Conservation (phyloP, 2,797 vertebrate genomes). For the Parauchenoglanis punctatus region DNA sequence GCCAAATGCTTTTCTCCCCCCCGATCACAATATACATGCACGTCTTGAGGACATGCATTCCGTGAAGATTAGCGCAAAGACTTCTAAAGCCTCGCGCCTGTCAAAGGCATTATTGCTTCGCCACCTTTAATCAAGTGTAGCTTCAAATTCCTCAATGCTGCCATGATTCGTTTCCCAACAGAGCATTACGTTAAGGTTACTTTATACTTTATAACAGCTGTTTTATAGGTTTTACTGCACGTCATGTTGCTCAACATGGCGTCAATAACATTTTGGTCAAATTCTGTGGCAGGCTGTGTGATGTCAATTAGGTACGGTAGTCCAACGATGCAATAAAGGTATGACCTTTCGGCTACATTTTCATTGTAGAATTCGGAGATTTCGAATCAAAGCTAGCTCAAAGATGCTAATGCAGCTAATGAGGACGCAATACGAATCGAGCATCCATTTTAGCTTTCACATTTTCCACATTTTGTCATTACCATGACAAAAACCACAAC, state of each 20-base stretch:
- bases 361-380: not conserved
- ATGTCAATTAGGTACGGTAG: not conserved
- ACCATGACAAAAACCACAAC: not conserved
- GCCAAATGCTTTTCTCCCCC: constrained; percentile 37
- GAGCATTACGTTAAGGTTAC: not conserved
- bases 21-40: constrained; percentile 52
- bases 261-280: not conserved
- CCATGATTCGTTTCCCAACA: constrained; percentile 26
- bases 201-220: not conserved
- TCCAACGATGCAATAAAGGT: not conserved
- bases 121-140: constrained; percentile 50
- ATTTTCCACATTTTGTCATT: not conserved
- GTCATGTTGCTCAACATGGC: not conserved
- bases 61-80: constrained; percentile 58
- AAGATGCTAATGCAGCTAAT: not conserved
- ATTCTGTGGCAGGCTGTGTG: not conserved
- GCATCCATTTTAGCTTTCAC: not conserved
- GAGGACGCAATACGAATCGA: not conserved
- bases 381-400: not conserved
- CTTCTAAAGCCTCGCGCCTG: constrained; percentile 62
- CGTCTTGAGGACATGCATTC: constrained; percentile 44
- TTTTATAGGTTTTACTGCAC: not conserved
- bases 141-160: constrained; percentile 56
- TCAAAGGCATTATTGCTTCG: constrained; percentile 58
- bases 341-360: not conserved